Evolutionary conservation across 2,113 vertebrate genomes (phyloP), one percentile per base, ranked within the genome.

Genomic region (Choloepus hoffmanni): DNA sequence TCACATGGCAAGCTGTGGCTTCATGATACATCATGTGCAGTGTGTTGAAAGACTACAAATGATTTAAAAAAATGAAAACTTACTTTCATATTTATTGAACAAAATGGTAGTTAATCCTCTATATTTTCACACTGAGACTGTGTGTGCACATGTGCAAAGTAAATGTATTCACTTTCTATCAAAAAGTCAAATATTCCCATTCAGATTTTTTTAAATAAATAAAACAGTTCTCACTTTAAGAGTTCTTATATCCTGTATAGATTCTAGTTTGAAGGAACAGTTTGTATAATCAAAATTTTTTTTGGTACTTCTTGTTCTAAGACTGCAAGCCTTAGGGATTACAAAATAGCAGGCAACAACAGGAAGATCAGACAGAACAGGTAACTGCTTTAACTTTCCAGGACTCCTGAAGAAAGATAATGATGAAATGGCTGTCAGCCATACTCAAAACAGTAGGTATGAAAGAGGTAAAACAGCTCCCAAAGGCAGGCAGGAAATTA

Each of bases 11-110:
- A 48, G 99, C 99, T 53, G 99, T 99, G 48, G 99, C 99, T 98
- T 99, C 99, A 3, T 99, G 99, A 98, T 99, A 99, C 99, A 99
- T 99, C 99, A 99, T 99, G 98, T 99, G 99, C 96, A 99, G 98
- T 0, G 99, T 99, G 98, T 99, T 99, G 98, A 99, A 99, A n/a
- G 99, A 99, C 99, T 99, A 96, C 0, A 81, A 95, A 95, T 72
- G 72, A 96, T 96, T 86, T 28, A 78, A 86, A 89, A 92, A 78
- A 94, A 96, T 24, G 33, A 95, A 89, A 84, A 90, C 1, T 87
- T 87, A 92, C 87, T 50, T 94, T 95, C 40, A 92, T 65, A 91
- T 96, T 92, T 58, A 90, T 19, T 84, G 73, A 93, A 28, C 28
- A 93, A 94, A 70, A 84, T 28, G 10, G 36, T 78, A 94, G 45